A percentile compares a stretch with the other conserved stretches of the same genome.
Evolutionary conservation across 1,140 invertebrate species (phyloP).

Genomic region (Pseudomyrmex gracilis): DNA sequence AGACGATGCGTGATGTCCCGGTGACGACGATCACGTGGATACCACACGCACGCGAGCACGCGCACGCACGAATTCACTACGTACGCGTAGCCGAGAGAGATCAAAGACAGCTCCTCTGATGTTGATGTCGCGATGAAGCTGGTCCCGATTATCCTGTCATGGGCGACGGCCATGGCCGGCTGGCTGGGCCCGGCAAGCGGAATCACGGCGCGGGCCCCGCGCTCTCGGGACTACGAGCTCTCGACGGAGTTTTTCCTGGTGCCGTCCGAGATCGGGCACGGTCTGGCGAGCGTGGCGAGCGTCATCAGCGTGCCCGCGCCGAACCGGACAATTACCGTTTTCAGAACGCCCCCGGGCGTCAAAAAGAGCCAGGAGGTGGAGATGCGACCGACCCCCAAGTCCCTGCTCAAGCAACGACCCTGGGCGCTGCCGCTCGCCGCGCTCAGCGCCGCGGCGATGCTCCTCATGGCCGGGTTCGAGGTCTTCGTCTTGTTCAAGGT

Average conservation of each 20-base stretch:
- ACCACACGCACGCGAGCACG: background rate
- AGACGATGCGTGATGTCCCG: conserved; percentile 67
- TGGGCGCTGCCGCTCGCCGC: conserved; percentile 95
- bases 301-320: conserved; percentile 81
- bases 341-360: conserved; percentile 59
- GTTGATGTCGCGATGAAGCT: conserved; percentile 78
- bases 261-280: conserved; percentile 81
- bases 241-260: conserved; percentile 92
- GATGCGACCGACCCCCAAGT: conserved; percentile 70
- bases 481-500: conserved; percentile 95
- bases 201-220: conserved; percentile 36
- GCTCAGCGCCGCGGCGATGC: conserved; percentile 91
- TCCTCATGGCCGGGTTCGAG: conserved; percentile 93
- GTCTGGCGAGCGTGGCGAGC: conserved; percentile 80
- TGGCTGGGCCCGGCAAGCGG: conserved; percentile 66
- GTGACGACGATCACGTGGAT: conserved; percentile 55
- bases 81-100: background rate
- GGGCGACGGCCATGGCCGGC: conserved; percentile 75
- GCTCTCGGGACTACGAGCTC: conserved; percentile 85
- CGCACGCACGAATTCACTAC: background rate
- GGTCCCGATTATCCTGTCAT: conserved; percentile 81
- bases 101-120: background rate
- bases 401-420: conserved; percentile 89
- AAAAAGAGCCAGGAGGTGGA: conserved; percentile 68
- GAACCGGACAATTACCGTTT: conserved; percentile 79